phyloP scores from a whole-genome alignment of 2,113 vertebrate genomes.

The Ciconia boyciana region DNA sequence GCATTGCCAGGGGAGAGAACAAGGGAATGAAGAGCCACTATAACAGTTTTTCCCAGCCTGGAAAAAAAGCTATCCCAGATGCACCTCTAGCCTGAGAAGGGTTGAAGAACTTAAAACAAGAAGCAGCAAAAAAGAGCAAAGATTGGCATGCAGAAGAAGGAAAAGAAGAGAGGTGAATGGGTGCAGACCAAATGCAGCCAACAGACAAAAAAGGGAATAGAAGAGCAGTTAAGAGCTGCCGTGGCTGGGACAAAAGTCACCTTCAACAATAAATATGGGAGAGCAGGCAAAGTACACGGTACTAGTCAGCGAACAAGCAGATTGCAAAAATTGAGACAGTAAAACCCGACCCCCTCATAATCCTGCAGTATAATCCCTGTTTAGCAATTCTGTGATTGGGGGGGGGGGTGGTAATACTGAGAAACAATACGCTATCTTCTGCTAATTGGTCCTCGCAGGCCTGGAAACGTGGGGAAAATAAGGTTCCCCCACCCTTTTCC shows the following conservation, averaged over 20 bases:
- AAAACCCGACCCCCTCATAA: background rate
- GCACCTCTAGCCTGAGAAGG: background rate
- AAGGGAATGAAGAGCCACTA: background rate
- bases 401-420: background rate
- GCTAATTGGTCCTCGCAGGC: background rate
- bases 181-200: background rate
- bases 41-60: background rate
- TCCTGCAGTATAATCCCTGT: background rate
- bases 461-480: background rate
- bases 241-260: slow-evolving; percentile 47
- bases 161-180: background rate
- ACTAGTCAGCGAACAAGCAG: background rate
- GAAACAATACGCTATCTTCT: background rate
- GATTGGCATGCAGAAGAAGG: background rate
- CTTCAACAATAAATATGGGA: background rate
- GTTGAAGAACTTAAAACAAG: background rate
- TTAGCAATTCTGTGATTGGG: background rate
- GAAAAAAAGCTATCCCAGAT: background rate
- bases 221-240: background rate
- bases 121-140: background rate
- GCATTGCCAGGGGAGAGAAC: background rate
- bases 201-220: background rate
- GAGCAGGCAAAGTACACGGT: slow-evolving; percentile 30
- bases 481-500: background rate
- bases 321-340: background rate